Conservation (phyloP, 1,140 invertebrate genomes). For the Octopus bimaculoides region DNA sequence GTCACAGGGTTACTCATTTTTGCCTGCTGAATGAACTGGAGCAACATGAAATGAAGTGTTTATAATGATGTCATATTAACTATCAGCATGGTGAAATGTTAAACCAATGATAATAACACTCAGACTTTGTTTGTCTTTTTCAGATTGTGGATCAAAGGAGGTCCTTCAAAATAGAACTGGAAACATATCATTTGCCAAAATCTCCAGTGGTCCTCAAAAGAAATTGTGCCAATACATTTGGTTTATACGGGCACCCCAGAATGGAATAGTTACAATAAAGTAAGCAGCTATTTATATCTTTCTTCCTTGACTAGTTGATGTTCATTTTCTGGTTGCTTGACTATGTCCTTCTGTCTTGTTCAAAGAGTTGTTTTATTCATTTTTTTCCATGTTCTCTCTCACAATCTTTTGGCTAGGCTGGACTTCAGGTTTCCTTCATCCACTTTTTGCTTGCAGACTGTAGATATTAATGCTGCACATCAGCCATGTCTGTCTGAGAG, state of each 20-base stretch:
- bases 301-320: background rate
- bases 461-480: too few species aligned
- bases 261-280: background rate
- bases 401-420: background rate
- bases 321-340: too few species aligned
- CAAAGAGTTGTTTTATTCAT: background rate
- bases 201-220: background rate
- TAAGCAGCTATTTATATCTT: background rate
- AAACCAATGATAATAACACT: background rate
- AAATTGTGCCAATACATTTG: background rate
- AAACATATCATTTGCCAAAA: background rate
- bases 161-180: background rate
- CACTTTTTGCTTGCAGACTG: too few species aligned
- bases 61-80: background rate
- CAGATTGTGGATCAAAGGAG: background rate
- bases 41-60: background rate
- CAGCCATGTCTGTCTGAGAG: too few species aligned
- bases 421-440: too few species aligned
- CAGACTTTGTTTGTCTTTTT: background rate
- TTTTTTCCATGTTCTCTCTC: background rate
- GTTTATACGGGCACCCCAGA: background rate
- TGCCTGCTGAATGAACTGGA: too few species aligned
- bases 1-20: too few species aligned
- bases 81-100: background rate
- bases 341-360: too few species aligned